A percentile compares a stretch with the other conserved stretches of the same genome.
Conservation (phyloP, 2,888 invertebrate genomes). For the Pachymerium ferrugineum region DNA sequence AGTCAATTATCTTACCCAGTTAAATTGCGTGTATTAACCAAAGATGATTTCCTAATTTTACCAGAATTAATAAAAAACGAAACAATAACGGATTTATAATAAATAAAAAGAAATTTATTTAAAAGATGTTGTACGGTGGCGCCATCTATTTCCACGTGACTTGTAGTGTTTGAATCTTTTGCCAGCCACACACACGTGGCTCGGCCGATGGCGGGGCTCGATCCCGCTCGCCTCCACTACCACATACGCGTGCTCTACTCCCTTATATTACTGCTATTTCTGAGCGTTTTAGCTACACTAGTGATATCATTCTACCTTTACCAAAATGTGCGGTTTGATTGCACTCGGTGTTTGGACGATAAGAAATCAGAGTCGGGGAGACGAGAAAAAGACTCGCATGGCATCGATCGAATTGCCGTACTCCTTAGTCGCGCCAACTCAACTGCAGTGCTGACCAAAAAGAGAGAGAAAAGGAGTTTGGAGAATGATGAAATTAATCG, state of each 20-base stretch:
- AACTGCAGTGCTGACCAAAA: neutral
- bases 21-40: neutral
- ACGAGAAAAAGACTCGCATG: neutral
- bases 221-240: neutral
- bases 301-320: neutral
- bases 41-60: neutral
- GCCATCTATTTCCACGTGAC: too few relatives aligned
- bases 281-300: neutral
- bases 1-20: slow-evolving; percentile 88
- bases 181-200: slow-evolving; percentile 10
- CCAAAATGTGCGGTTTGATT: neutral
- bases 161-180: neutral
- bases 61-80: too few relatives aligned
- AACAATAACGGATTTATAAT: too few relatives aligned
- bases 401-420: neutral
- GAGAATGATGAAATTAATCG: neutral
- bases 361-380: too few relatives aligned
- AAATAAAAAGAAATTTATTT: too few relatives aligned
- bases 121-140: neutral
- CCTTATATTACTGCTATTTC: neutral
- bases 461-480: neutral
- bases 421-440: neutral
- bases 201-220: neutral
- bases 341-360: neutral
- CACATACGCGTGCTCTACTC: slow-evolving; percentile 1